Evolutionary conservation across 2,797 vertebrate species (phyloP).

Genomic region (Spondyliosoma cantharus): DNA sequence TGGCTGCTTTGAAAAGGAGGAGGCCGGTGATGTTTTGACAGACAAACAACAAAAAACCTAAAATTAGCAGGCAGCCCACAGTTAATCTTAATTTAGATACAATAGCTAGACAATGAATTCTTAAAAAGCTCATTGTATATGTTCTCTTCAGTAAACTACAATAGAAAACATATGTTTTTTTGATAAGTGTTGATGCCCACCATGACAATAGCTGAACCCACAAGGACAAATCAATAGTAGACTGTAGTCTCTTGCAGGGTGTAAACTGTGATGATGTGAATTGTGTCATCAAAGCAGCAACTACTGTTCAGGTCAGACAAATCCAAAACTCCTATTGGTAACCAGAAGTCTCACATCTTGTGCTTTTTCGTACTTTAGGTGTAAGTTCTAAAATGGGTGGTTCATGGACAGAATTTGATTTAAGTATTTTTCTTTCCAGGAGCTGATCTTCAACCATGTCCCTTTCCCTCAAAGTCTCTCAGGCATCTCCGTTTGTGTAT

Average conservation of each 20-base stretch:
- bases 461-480: slow-evolving; percentile 41
- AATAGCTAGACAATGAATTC: not conserved
- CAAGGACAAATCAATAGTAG: not conserved
- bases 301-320: slow-evolving; percentile 1
- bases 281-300: slow-evolving; percentile 17
- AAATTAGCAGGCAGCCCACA: not conserved
- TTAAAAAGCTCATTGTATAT: not conserved
- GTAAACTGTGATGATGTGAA: slow-evolving; percentile 7
- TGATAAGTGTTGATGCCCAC: not conserved
- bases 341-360: not conserved
- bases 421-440: slow-evolving; percentile 30
- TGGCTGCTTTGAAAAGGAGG: not conserved
- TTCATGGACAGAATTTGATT: slow-evolving; percentile 15
- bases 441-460: slow-evolving; percentile 35
- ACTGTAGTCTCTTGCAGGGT: not conserved
- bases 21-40: slow-evolving; percentile 16
- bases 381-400: slow-evolving; percentile 6
- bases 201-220: not conserved
- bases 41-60: not conserved
- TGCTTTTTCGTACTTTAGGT: not conserved
- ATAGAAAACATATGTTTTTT: not conserved
- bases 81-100: not conserved
- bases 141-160: not conserved
- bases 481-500: not conserved
- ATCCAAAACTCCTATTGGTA: slow-evolving; percentile 5